Conservation (phyloP, 2,797 vertebrate species). For the Tamandua tetradactyla region DNA sequence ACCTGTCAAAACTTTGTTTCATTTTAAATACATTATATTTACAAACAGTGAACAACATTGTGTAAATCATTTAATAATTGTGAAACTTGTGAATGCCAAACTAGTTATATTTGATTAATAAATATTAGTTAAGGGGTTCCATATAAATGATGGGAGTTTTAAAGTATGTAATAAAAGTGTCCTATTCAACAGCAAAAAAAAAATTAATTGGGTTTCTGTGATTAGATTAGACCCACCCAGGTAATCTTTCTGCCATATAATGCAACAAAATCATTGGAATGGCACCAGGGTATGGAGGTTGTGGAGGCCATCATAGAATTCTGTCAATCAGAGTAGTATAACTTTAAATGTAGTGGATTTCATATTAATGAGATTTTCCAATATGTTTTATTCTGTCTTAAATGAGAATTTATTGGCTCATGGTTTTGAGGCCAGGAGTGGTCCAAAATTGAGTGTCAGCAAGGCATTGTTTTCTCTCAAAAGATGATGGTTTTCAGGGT, state of each 20-base stretch:
- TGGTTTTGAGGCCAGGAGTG: too few relatives aligned
- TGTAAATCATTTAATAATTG: conserved; percentile 4
- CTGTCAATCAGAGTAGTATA: neutral
- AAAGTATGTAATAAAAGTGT: conserved; percentile 25
- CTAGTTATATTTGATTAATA: conserved; percentile 9
- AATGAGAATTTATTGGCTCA: too few relatives aligned
- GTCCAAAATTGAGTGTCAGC: too few relatives aligned
- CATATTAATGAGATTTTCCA: neutral
- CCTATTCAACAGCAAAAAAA: neutral
- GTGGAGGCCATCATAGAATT: neutral
- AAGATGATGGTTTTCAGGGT: too few relatives aligned
- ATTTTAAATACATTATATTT: conserved; percentile 12
- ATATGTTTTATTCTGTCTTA: neutral
- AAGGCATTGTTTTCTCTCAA: too few relatives aligned
- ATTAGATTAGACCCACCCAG: neutral
- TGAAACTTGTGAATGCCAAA: conserved; percentile 24
- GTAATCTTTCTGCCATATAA: neutral
- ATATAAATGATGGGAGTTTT: neutral
- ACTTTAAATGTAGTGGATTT: neutral
- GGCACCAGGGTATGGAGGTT: neutral
- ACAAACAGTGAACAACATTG: neutral
- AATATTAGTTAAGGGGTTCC: conserved; percentile 5
- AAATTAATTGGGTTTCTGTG: neutral
- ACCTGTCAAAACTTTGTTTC: neutral
- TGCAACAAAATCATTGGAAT: neutral